These are phyloP conservation scores for Poeciliopsis turrubarensis DNA, from an alignment of 2,113 vertebrate genomes.

Conservation along the genomic window DNA sequence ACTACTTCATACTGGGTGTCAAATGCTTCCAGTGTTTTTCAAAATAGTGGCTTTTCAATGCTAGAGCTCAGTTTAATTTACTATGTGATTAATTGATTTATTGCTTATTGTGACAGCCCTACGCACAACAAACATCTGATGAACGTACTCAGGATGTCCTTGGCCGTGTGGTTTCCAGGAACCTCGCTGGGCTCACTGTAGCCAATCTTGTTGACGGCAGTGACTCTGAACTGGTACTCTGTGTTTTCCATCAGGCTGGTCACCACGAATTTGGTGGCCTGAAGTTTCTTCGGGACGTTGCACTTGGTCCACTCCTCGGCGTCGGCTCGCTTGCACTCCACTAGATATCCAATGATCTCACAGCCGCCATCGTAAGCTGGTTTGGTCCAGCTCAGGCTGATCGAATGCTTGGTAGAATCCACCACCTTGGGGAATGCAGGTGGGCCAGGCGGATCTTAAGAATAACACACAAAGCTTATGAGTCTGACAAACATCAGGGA, in stretches of 20 bases:
- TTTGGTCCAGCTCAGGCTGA: conserved; percentile 95
- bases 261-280: conserved; percentile 88
- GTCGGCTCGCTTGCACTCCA: conserved; percentile 90
- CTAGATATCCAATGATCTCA: conserved; percentile 94
- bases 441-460: conserved; percentile 94
- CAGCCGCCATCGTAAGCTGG: conserved; percentile 97
- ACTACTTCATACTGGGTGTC: no score
- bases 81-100: no score
- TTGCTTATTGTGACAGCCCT: no score
- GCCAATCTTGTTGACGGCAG: conserved; percentile 94
- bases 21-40: no score
- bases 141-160: conserved; percentile 94
- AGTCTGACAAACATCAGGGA: not conserved
- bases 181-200: conserved; percentile 96
- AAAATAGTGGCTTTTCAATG: no score
- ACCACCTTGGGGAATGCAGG: conserved; percentile 96
- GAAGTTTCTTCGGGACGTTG: conserved; percentile 93
- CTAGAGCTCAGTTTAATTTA: no score
- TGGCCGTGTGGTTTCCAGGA: conserved; percentile 90
- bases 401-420: conserved; percentile 89
- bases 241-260: conserved; percentile 88
- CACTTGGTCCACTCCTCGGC: conserved; percentile 92
- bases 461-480: not conserved
- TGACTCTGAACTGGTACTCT: conserved; percentile 95
- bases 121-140: not conserved